Conservation (phyloP, 2,888 invertebrate species). For the Diplolepis rosae region DNA sequence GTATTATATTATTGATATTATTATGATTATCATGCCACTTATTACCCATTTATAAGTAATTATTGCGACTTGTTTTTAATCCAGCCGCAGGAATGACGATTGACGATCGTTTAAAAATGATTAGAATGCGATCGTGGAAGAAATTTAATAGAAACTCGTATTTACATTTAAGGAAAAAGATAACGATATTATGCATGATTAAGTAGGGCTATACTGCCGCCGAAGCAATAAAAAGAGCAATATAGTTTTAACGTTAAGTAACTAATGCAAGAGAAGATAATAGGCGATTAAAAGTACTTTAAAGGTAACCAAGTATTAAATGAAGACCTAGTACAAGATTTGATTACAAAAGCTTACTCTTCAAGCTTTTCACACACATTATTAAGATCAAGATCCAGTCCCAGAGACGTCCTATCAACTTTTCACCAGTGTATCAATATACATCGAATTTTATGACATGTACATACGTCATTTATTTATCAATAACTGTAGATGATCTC, state of each 20-base stretch:
- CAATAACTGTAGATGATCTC: neutral
- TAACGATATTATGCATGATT: conserved; percentile 67
- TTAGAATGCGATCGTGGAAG: neutral
- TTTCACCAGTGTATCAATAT: conserved; percentile 17
- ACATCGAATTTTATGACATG: conserved; percentile 24
- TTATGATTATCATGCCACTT: neutral
- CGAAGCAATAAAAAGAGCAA: conserved; percentile 72
- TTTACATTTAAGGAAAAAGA: conserved; percentile 26
- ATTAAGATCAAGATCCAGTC: neutral
- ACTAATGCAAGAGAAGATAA: conserved; percentile 46
- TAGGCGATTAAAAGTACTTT: conserved; percentile 46
- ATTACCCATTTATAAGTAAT: conserved; percentile 9
- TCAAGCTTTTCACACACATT: conserved; percentile 15
- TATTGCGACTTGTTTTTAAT: conserved; percentile 1
- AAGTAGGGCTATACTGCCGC: conserved; percentile 69
- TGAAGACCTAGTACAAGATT: conserved; percentile 50
- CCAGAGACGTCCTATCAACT: conserved; percentile 10
- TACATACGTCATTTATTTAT: conserved; percentile 7
- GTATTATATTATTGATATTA: no score
- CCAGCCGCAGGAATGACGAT: neutral
- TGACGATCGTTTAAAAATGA: neutral
- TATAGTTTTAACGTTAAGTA: conserved; percentile 60
- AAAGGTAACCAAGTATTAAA: conserved; percentile 48
- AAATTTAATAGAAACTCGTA: neutral
- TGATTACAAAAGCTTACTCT: conserved; percentile 31